These are phyloP conservation scores for Gambusia yucatana DNA, from an alignment of 2,797 vertebrate species.

Conservation along the genomic window DNA sequence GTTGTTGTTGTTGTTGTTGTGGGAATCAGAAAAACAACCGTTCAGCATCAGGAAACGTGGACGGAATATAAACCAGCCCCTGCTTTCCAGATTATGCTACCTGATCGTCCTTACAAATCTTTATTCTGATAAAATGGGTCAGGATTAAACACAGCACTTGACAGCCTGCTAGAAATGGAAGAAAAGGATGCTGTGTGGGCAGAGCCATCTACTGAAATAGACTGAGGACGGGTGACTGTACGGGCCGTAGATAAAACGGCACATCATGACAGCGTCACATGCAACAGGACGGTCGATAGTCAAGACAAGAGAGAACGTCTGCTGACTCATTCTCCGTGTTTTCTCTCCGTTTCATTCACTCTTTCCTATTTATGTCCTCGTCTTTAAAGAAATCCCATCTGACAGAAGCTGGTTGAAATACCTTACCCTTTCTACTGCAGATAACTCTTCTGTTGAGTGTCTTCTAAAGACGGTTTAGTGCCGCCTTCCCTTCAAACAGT, in stretches of 20 bases:
- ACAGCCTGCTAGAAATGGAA: conserved; percentile 26
- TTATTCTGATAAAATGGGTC: conserved; percentile 35
- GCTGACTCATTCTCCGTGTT: conserved; percentile 31
- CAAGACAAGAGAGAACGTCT: conserved; percentile 6
- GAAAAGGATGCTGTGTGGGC: conserved; percentile 20
- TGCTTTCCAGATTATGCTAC: neutral
- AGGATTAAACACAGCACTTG: conserved; percentile 27
- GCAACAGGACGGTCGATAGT: conserved; percentile 27
- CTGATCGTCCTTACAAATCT: conserved; percentile 5
- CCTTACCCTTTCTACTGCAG: conserved; percentile 13
- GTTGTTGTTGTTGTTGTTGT: neutral
- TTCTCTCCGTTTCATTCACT: neutral
- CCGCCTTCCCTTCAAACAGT: conserved; percentile 19
- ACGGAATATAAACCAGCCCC: conserved; percentile 6
- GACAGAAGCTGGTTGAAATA: conserved; percentile 24
- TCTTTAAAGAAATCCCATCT: conserved; percentile 10
- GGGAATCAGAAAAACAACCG: neutral
- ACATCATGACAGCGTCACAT: conserved; percentile 36
- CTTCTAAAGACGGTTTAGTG: conserved; percentile 17
- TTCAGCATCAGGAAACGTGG: neutral
- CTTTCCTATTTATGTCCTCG: neutral
- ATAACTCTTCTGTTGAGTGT: conserved; percentile 32
- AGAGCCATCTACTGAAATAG: conserved; percentile 53
- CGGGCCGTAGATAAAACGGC: conserved; percentile 46
- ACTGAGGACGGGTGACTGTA: conserved; percentile 18